phyloP scores from a whole-genome alignment of 2,797 vertebrate genomes.

The Hyperoplus immaculatus region DNA sequence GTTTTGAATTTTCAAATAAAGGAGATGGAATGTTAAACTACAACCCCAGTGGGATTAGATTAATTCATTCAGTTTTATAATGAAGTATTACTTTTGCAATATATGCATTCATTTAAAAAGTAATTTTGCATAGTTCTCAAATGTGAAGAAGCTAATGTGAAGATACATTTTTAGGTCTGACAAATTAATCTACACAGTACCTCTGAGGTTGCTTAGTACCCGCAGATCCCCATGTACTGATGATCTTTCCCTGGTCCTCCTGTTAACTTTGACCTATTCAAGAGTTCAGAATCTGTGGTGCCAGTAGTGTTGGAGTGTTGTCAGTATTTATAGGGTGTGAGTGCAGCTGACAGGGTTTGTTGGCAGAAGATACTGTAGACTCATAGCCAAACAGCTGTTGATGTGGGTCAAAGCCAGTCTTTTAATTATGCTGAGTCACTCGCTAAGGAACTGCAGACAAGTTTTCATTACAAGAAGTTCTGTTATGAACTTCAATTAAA shows the following conservation, averaged over 20 bases:
- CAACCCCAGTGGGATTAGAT: constrained; percentile 30
- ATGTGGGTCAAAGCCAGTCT: constrained; percentile 43
- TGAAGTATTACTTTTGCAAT: constrained; percentile 3
- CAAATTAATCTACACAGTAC: constrained; percentile 3
- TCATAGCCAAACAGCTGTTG: constrained; percentile 63
- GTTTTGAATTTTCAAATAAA: constrained; percentile 39
- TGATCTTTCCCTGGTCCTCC: constrained; percentile 45
- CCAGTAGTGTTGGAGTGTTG: constrained; percentile 57
- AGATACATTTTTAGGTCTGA: constrained; percentile 18
- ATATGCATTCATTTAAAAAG: too few relatives aligned
- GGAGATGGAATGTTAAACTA: constrained; percentile 42
- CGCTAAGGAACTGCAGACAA: neutral
- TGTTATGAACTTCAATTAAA: neutral
- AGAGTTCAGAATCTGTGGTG: constrained; percentile 55
- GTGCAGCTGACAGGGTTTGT: constrained; percentile 64
- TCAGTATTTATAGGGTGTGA: constrained; percentile 77
- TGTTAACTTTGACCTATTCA: constrained; percentile 49
- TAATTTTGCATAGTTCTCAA: constrained; percentile 7
- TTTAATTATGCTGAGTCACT: constrained; percentile 64
- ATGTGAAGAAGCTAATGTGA: constrained; percentile 12
- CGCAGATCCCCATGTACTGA: constrained; percentile 1
- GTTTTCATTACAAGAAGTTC: constrained; percentile 14
- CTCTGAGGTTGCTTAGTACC: constrained; percentile 18
- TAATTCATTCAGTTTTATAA: constrained; percentile 40
- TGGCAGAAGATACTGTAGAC: constrained; percentile 49